Percentiles rank a stretch among this genome's conserved stretches.
Conservation (phyloP, 2,888 invertebrate species). For the Tipula unca region DNA sequence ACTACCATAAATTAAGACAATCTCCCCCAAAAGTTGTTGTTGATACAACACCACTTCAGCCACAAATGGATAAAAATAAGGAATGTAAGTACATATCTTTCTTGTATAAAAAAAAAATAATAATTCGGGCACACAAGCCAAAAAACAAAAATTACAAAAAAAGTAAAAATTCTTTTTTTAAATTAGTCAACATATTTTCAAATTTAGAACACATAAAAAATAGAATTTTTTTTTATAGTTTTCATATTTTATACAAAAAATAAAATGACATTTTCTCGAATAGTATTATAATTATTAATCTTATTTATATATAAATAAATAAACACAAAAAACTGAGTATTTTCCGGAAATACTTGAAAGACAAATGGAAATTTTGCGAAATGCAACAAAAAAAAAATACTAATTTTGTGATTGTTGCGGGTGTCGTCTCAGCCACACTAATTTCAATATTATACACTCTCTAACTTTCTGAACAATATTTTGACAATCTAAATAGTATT, state of each 20-base stretch:
- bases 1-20: constrained; percentile 38
- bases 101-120: background rate
- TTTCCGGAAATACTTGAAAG: background rate
- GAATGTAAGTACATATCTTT: constrained; percentile 80
- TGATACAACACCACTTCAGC: constrained; percentile 88
- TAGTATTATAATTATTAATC: background rate
- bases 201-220: constrained; percentile 15
- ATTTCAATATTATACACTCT: background rate
- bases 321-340: background rate
- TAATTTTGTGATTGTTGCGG: background rate
- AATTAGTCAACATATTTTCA: constrained; percentile 3
- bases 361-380: too few relatives aligned
- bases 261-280: background rate
- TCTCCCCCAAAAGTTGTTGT: constrained; percentile 88
- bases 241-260: background rate
- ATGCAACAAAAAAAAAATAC: background rate
- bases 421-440: background rate
- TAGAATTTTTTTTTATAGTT: background rate
- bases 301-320: background rate
- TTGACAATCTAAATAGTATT: background rate
- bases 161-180: constrained; percentile 19
- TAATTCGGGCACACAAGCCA: background rate
- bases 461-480: background rate
- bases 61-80: constrained; percentile 93
- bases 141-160: constrained; percentile 16